Base-by-base conservation (phyloP, 2,888 invertebrate species). In the Spilosoma lubricipeda region DNA sequence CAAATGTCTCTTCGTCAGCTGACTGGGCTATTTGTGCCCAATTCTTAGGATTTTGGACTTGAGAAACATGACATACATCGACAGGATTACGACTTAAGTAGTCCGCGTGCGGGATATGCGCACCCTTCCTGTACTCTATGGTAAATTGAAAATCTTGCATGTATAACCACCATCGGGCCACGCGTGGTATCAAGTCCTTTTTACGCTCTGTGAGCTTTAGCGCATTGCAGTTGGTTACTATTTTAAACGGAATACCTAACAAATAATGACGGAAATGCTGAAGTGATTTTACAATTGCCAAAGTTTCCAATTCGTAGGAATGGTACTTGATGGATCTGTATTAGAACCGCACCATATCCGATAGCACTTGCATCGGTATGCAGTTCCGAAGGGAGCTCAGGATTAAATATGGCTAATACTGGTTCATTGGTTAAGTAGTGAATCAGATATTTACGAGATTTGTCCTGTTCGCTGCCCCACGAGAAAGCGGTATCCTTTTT, bases 71-170 rank as follows among this genome's bases (percentile, higher is more conserved):
- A 45, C 20, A 7, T 3, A 74, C 70, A 18, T 20, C 18, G 11
- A 42, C 59, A 3, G 80, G 75, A 65, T 81, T 80, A 0, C 82
- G 66, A 67, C 81, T 82, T 3, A 81, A 36, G 36, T 77, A 80
- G 65, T 83, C 80, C 0, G 80, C 83, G 27, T 81, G 82, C 0
- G 74, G 18, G 71, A 83, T 75, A 65, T 84, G 63, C 84, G 59
- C 0, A 82, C 79, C 9, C 67, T 77, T 0, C 86, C 85, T 0
- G 85, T 70, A 8, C 79, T 79, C 39, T 76, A 66, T 9, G 79
- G 45, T 15, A 45, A 15, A 77, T 23, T 77, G 76, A 11, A 79
- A 18, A 8, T 80, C 77, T 9, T 76, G 45, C 15, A 45, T 11
- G 45, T 45, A 45, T 45, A 45, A 11, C 45, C 3, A 45, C 45